A percentile compares a stretch with the other conserved stretches of the same genome.
Conservation (phyloP, 2,888 invertebrate genomes). For the Fabriciana adippe region DNA sequence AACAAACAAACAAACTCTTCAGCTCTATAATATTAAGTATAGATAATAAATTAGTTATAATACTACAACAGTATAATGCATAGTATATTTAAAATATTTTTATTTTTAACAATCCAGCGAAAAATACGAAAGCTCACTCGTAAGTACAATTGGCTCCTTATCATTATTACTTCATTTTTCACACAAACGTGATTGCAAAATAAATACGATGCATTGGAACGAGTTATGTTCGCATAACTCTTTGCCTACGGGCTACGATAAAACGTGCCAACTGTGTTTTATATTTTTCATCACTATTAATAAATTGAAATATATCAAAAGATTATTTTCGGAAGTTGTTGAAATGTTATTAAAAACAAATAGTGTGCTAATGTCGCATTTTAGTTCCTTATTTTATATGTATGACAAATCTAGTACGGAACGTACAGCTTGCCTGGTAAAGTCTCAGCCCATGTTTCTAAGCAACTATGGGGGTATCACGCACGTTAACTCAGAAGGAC, state of each 20-base stretch:
- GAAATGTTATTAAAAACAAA: neutral
- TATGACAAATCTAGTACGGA: too few relatives aligned
- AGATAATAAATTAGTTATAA: too few relatives aligned
- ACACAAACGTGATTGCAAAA: neutral
- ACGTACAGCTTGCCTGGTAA: too few relatives aligned
- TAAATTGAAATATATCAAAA: conserved; percentile 3
- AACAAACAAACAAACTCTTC: too few relatives aligned
- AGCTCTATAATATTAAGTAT: too few relatives aligned
- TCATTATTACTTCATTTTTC: neutral
- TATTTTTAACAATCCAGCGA: too few relatives aligned
- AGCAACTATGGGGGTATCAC: too few relatives aligned
- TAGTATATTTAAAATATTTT: neutral
- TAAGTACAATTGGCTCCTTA: neutral
- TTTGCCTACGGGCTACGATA: neutral
- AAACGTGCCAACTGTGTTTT: conserved; percentile 7
- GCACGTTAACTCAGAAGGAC: too few relatives aligned
- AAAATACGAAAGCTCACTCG: too few relatives aligned
- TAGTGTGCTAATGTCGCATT: neutral
- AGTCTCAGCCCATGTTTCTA: too few relatives aligned
- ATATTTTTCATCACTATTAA: conserved; percentile 10
- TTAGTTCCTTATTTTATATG: too few relatives aligned
- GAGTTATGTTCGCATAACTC: conserved; percentile 10
- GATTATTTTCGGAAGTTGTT: neutral
- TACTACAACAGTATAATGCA: neutral
- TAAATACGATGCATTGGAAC: neutral